Evolutionary conservation across 2,888 invertebrate species (phyloP), one percentile per base, ranked within the genome.

Genomic region (Melieria crassipennis): DNA sequence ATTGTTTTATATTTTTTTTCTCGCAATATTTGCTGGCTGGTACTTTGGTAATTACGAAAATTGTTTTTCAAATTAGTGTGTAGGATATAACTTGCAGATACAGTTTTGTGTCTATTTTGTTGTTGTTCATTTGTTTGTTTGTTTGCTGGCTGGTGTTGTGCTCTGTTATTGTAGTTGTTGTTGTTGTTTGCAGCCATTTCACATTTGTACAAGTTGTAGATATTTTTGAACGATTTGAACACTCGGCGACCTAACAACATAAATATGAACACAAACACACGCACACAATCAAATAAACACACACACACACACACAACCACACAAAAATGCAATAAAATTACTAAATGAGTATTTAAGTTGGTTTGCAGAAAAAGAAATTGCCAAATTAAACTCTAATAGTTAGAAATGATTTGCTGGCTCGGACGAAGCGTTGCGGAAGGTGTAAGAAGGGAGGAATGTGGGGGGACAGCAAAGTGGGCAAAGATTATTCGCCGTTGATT

Each of bases 31-130:
- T 70, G 64, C 42, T 58, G 58, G 30, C 30, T 55, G n/a, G 48
- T 57, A 42, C 65, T 43, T 77, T 76, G 79, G 82, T 84, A 84
- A 84, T 84, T 84, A 84, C 84, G 84, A 82, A 84, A 84, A 84
- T 84, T 84, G 85, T 84, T 84, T 84, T 84, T 82, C 82, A 84
- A 84, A 84, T 84, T 84, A 84, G 83, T 81, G 82, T 83, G 80
- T 79, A 79, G 80, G 79, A 80, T 79, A 80, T 78, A 81, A 76
- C 56, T 78, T 79, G 78, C 57, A n/a, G 65, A 58, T 65, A 52
- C 50, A 16, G 48, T 55, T 50, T 64, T 57, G 58, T 10, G 13
- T 9, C 9, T 4, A 56, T 4, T 6, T 57, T 57, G 6, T 16
- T 5, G 30, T 43, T 30, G n/a, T 5, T 4, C 13, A 50, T 10